Evolutionary conservation across 2,797 vertebrate genomes (phyloP).

Genomic region (Chelonia mydas): DNA sequence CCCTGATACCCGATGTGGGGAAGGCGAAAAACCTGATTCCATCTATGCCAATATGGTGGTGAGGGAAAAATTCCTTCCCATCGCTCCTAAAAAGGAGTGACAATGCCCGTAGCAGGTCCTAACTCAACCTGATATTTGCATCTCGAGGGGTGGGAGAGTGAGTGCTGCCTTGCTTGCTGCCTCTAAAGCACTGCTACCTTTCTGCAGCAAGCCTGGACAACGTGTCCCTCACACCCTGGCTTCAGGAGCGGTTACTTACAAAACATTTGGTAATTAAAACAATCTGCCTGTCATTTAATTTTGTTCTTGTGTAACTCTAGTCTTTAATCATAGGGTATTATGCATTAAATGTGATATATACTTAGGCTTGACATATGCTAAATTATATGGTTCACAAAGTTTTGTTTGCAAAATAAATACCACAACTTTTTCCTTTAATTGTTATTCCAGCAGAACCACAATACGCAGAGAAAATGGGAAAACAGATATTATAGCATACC

Average conservation of each 20-base stretch:
- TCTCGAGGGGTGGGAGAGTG: too few relatives aligned
- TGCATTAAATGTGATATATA: conserved; percentile 34
- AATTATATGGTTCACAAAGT: conserved; percentile 23
- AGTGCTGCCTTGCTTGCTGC: too few relatives aligned
- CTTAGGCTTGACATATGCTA: conserved; percentile 11
- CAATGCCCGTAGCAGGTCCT: too few relatives aligned
- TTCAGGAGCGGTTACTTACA: conserved; percentile 13
- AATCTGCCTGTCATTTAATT: conserved; percentile 34
- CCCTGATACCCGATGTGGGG: too few relatives aligned
- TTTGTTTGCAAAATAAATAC: conserved; percentile 11
- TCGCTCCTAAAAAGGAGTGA: too few relatives aligned
- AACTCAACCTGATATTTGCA: too few relatives aligned
- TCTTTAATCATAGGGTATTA: conserved; percentile 42
- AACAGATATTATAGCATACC: not conserved
- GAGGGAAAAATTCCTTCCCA: too few relatives aligned
- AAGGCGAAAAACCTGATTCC: too few relatives aligned
- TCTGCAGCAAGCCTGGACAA: too few relatives aligned
- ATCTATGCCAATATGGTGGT: too few relatives aligned
- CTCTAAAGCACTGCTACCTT: too few relatives aligned
- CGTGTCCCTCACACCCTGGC: too few relatives aligned
- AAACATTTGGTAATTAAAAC: conserved; percentile 37
- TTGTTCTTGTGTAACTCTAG: conserved; percentile 53
- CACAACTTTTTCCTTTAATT: not conserved
- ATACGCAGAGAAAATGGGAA: not conserved
- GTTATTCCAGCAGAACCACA: not conserved